Evolutionary conservation across 35 echinoderm and acorn worm species (phyloP).

Genomic region (Nesometra sesokonis): DNA sequence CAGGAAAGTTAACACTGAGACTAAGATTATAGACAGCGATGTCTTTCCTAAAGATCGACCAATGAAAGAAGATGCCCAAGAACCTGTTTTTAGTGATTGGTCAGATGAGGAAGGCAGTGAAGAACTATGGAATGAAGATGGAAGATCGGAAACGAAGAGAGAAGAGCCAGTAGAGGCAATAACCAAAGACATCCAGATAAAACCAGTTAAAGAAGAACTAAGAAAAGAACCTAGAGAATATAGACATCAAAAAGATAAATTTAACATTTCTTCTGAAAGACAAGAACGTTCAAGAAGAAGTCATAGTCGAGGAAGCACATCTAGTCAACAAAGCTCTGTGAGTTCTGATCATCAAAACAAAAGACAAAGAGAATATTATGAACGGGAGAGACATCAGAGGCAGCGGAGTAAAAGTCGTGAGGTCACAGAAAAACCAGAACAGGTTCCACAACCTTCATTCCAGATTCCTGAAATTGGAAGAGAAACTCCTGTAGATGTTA

Average conservation of each 20-base stretch:
- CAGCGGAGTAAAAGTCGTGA: neutral
- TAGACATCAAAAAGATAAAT: neutral
- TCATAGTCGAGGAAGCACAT: neutral
- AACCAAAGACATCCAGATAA: neutral
- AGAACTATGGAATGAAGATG: neutral
- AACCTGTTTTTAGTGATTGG: neutral
- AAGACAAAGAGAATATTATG: neutral
- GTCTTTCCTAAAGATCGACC: neutral
- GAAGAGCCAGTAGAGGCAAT: neutral
- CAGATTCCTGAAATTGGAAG: neutral
- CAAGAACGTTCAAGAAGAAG: neutral
- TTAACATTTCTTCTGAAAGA: neutral
- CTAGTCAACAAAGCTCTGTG: neutral
- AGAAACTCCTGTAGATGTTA: neutral
- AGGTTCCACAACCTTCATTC: neutral
- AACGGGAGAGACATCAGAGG: neutral
- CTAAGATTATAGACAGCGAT: neutral
- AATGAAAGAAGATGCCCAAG: neutral
- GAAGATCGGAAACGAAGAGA: neutral
- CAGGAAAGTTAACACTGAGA: neutral
- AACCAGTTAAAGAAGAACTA: neutral
- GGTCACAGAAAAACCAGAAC: neutral
- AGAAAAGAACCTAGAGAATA: neutral
- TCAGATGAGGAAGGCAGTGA: neutral
- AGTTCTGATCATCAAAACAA: neutral